Conservation (phyloP, 2,888 invertebrate species). For the Macropis europaea region DNA sequence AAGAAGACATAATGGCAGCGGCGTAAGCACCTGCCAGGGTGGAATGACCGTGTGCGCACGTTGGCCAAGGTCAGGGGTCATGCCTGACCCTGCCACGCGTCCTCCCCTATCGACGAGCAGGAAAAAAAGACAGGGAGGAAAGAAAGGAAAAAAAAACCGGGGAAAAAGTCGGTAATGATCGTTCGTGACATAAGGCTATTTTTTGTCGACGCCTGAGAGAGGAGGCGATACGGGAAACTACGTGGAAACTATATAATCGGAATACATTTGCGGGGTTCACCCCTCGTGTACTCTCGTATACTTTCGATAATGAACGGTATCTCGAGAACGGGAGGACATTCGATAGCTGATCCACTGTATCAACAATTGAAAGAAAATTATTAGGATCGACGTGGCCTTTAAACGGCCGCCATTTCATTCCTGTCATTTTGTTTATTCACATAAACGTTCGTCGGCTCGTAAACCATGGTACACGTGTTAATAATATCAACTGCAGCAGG, state of each 20-base stretch:
- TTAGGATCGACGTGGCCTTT: background rate
- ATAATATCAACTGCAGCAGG: too few species aligned
- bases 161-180: conserved; percentile 54
- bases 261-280: conserved; percentile 32
- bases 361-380: conserved; percentile 9
- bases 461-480: too few species aligned
- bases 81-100: conserved; percentile 60
- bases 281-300: conserved; percentile 6
- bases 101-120: conserved; percentile 33
- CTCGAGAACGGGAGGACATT: background rate
- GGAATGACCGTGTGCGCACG: conserved; percentile 47
- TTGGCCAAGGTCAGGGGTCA: conserved; percentile 62
- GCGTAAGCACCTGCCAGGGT: conserved; percentile 24
- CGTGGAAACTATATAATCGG: conserved; percentile 45
- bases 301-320: conserved; percentile 31
- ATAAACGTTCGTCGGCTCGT: too few species aligned
- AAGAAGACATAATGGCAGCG: too few species aligned
- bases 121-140: conserved; percentile 31
- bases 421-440: too few species aligned
- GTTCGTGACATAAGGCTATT: conserved; percentile 65
- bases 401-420: too few species aligned
- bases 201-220: conserved; percentile 54
- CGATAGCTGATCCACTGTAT: conserved; percentile 5
- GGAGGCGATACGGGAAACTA: conserved; percentile 9
- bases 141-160: conserved; percentile 33